These are phyloP conservation scores for Machimus atricapillus DNA, from an alignment of 2,888 invertebrate species.

Conservation along the genomic window DNA sequence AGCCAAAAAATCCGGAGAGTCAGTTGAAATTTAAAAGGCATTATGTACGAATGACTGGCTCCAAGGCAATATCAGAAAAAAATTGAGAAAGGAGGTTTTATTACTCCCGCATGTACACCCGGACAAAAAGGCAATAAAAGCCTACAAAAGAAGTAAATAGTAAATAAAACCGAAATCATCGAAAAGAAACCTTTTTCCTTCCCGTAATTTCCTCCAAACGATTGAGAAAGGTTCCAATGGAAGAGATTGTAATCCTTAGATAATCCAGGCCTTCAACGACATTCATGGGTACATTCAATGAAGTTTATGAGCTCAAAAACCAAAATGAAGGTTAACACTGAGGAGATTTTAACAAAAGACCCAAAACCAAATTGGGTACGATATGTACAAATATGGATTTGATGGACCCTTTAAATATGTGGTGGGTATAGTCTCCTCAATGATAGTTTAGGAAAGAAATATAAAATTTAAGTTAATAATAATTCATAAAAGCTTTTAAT, in stretches of 20 bases:
- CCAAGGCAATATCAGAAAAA: background rate
- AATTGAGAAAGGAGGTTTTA: background rate
- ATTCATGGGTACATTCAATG: background rate
- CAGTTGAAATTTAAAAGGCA: background rate
- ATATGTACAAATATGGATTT: background rate
- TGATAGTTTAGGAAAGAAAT: background rate
- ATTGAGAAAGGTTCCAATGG: background rate
- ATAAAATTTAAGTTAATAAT: background rate
- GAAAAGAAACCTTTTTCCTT: background rate
- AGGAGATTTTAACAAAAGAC: background rate
- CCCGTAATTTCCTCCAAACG: background rate
- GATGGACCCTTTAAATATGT: background rate
- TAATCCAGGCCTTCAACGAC: background rate
- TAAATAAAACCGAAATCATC: background rate
- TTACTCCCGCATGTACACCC: background rate
- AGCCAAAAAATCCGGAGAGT: background rate
- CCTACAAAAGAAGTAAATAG: background rate
- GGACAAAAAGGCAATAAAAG: background rate
- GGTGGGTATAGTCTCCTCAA: background rate
- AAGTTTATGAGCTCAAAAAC: background rate
- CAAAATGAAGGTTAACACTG: background rate
- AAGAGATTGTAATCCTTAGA: background rate
- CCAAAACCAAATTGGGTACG: background rate
- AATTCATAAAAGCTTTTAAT: background rate
- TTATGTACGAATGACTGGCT: background rate